phyloP scores from a whole-genome alignment of 1,140 invertebrate genomes.

The Oryzaephilus surinamensis region DNA sequence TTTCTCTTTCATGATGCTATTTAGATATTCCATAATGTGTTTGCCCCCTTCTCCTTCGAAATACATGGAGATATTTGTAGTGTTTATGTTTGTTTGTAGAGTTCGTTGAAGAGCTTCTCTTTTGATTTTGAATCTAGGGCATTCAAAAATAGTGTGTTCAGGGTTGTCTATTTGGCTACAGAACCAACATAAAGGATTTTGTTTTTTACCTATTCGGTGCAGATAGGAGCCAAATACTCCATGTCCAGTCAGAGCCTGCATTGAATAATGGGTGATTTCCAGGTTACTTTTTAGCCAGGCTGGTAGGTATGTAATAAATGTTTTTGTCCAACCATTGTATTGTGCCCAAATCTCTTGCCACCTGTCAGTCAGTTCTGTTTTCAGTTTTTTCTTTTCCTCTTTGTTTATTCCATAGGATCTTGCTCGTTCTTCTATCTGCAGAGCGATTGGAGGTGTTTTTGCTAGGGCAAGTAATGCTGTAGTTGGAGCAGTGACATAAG shows the following conservation, averaged over 20 bases:
- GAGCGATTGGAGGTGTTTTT: conserved; percentile 1
- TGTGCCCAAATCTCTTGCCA: conserved; percentile 11
- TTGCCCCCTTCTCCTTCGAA: too few species aligned
- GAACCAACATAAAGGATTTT: conserved; percentile 1
- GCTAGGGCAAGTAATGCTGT: conserved; percentile 6
- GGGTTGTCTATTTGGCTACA: neutral
- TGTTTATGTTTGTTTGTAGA: too few species aligned
- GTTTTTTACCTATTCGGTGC: conserved; percentile 6
- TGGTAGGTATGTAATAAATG: conserved; percentile 5
- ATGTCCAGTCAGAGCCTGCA: conserved; percentile 13
- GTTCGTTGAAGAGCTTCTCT: too few species aligned
- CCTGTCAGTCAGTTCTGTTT: neutral
- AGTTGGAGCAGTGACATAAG: conserved; percentile 7
- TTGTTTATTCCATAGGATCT: neutral
- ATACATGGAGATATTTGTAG: too few species aligned
- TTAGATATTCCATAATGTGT: too few species aligned
- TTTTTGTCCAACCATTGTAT: conserved; percentile 9
- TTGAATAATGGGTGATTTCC: conserved; percentile 1
- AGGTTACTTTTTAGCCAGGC: conserved; percentile 1
- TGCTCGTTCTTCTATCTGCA: neutral
- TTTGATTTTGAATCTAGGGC: neutral
- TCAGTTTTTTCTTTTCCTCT: neutral
- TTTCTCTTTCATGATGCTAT: too few species aligned
- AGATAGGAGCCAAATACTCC: conserved; percentile 10
- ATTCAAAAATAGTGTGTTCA: conserved; percentile 2